These are phyloP conservation scores for Chrysogorgia sp. DNA, from an alignment of 92 coral and sea anemone genomes.

Conservation along the genomic window DNA sequence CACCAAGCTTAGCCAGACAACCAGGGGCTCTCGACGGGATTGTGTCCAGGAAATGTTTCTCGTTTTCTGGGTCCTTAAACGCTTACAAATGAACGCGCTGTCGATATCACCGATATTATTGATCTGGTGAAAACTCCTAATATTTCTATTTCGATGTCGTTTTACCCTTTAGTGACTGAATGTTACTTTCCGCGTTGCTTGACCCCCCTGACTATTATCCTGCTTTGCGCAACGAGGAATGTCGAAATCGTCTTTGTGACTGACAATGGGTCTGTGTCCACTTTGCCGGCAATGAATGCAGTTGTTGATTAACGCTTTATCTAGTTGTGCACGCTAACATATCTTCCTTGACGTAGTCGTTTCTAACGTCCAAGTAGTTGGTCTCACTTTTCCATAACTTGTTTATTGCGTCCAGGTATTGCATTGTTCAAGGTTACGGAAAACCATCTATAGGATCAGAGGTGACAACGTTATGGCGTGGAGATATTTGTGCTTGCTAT, in stretches of 20 bases:
- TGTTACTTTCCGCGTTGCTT: too few relatives aligned
- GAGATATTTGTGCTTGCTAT: neutral
- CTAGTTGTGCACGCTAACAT: neutral
- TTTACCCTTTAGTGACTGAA: too few relatives aligned
- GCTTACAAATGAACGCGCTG: too few relatives aligned
- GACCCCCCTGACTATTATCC: too few relatives aligned
- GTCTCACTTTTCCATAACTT: slow-evolving; percentile 7
- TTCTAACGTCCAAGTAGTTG: slow-evolving; percentile 23
- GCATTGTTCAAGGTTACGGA: neutral
- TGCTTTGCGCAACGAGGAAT: slow-evolving; percentile 4
- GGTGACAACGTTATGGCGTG: neutral
- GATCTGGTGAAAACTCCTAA: too few relatives aligned
- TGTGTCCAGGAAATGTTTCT: too few relatives aligned
- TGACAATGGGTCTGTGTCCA: slow-evolving; percentile 40
- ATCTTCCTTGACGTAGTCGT: slow-evolving; percentile 20
- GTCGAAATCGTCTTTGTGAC: slow-evolving; percentile 28
- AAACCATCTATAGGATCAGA: neutral
- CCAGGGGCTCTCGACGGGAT: too few relatives aligned
- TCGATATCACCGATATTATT: too few relatives aligned
- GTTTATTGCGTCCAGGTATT: neutral
- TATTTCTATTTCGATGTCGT: too few relatives aligned
- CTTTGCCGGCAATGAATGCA: slow-evolving; percentile 20
- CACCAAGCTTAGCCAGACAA: too few relatives aligned
- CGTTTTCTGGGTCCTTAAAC: too few relatives aligned
- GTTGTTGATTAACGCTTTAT: slow-evolving; percentile 23